phyloP scores from a whole-genome alignment of 1,140 invertebrate species.

The Polypedilum pembai region DNA sequence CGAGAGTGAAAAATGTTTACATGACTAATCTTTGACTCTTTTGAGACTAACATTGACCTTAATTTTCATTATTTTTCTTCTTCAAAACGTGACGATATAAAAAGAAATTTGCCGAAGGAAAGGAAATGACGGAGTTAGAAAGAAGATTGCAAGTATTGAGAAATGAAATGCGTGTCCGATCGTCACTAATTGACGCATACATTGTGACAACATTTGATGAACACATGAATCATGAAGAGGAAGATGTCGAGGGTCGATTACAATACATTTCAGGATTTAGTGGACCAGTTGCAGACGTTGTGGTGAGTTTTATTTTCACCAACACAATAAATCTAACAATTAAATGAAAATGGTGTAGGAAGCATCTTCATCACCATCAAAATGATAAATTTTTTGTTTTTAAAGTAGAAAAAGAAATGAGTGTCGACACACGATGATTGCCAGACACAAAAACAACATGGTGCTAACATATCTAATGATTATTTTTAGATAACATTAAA shows the following conservation, averaged over 20 bases:
- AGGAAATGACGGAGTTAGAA: conserved; percentile 40
- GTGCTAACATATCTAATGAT: not conserved
- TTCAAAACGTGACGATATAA: not conserved
- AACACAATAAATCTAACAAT: too few species aligned
- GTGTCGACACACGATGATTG: too few species aligned
- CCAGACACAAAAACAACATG: too few species aligned
- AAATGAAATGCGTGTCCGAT: conserved; percentile 56
- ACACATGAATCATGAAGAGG: conserved; percentile 64
- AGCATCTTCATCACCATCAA: not conserved
- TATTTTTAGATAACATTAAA: conserved; percentile 46
- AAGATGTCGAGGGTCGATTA: conserved; percentile 67
- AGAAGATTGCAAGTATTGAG: conserved; percentile 50
- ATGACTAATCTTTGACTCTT: not conserved
- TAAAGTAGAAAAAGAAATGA: not conserved
- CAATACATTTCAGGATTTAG: conserved; percentile 80
- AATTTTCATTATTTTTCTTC: not conserved
- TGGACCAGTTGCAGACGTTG: conserved; percentile 70
- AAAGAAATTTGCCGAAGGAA: not conserved
- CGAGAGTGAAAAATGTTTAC: not conserved
- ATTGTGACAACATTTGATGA: conserved; percentile 70
- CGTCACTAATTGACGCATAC: conserved; percentile 61
- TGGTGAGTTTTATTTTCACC: conserved; percentile 46
- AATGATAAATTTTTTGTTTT: not conserved
- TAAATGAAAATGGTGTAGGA: too few species aligned
- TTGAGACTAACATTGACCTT: conserved; percentile 21